Conservation (phyloP, 2,797 vertebrate species). For the Rhabdophis nuchalis region DNA sequence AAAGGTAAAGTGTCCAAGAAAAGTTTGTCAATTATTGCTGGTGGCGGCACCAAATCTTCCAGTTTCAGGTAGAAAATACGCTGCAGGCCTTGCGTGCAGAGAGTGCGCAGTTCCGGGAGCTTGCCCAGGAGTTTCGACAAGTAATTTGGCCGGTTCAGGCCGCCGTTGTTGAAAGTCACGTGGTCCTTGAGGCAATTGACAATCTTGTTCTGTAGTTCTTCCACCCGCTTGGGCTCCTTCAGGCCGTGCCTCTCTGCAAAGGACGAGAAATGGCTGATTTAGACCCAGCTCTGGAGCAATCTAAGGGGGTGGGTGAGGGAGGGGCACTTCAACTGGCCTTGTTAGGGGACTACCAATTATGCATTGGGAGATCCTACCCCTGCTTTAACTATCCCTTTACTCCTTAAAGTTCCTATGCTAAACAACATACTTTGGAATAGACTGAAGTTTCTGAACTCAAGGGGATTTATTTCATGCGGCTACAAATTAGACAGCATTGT, state of each 20-base stretch:
- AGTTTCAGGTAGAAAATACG: conserved; percentile 99
- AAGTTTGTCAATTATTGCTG: conserved; percentile 99
- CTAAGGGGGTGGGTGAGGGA: too few species aligned
- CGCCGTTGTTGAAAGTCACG: conserved; percentile 96
- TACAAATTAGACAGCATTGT: not conserved
- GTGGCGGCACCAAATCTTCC: conserved; percentile 97
- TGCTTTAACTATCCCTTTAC: not conserved
- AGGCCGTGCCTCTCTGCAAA: conserved; percentile 94
- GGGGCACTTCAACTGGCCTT: not conserved
- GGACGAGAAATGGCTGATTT: conserved; percentile 34
- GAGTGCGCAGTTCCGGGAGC: conserved; percentile 96
- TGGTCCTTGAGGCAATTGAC: conserved; percentile 99
- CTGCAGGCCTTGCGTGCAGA: conserved; percentile 98
- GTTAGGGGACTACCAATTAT: not conserved
- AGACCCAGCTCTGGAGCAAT: not conserved
- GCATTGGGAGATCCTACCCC: too few species aligned
- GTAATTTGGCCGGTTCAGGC: conserved; percentile 94
- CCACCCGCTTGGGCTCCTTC: conserved; percentile 96
- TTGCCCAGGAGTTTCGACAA: conserved; percentile 99
- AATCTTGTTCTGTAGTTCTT: conserved; percentile 98
- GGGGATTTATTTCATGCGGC: not conserved
- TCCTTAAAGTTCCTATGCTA: not conserved
- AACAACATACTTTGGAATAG: not conserved
- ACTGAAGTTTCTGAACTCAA: not conserved
- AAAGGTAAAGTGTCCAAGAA: conserved; percentile 99